These are phyloP conservation scores for Plebejus melissa DNA, from an alignment of 2,888 invertebrate species.

Conservation along the genomic window DNA sequence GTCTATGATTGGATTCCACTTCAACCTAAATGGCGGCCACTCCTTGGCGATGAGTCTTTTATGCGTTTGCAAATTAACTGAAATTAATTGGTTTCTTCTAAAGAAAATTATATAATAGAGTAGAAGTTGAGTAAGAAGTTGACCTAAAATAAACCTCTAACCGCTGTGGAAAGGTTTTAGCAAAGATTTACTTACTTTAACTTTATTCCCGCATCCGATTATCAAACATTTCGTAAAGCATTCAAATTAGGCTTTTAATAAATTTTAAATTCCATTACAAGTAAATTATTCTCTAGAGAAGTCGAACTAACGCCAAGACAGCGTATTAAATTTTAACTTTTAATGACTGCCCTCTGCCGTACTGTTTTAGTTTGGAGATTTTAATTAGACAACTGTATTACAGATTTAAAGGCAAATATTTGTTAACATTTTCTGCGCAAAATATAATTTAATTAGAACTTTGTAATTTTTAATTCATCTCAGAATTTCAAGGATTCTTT, in stretches of 20 bases:
- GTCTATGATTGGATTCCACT: too few relatives aligned
- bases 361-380: slow-evolving; percentile 10
- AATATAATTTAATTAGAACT: not conserved
- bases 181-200: not conserved
- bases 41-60: too few relatives aligned
- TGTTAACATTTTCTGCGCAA: slow-evolving; percentile 6
- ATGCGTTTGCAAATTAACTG: too few relatives aligned
- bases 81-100: too few relatives aligned
- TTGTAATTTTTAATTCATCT: not conserved
- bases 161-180: not conserved
- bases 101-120: not conserved
- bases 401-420: not conserved
- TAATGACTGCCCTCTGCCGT: not conserved
- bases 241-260: slow-evolving; percentile 17
- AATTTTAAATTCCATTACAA: slow-evolving; percentile 20
- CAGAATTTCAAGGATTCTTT: not conserved
- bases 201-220: not conserved
- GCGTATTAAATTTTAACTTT: slow-evolving; percentile 22
- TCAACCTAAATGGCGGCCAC: too few relatives aligned
- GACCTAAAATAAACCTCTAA: not conserved
- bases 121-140: not conserved
- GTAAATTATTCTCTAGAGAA: slow-evolving; percentile 16
- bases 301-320: slow-evolving; percentile 19
- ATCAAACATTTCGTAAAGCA: not conserved
- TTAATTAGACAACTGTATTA: slow-evolving; percentile 9